Evolutionary conservation across 2,113 vertebrate species (phyloP).

Genomic region (Eidolon helvum): DNA sequence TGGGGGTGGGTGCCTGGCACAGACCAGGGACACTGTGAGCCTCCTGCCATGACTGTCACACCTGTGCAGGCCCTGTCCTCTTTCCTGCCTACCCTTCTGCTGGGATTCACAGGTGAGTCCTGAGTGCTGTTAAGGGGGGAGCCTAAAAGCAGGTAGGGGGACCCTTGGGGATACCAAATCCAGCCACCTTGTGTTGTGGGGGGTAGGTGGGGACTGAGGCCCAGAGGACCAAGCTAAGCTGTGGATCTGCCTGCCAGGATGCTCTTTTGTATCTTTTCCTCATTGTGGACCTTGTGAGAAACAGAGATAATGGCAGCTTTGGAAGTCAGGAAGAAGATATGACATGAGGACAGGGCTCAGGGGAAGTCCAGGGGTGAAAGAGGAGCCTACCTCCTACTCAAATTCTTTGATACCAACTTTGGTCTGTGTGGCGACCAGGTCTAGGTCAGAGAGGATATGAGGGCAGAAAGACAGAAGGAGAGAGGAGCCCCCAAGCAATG

Average conservation of each 20-base stretch:
- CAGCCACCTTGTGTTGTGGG: not conserved
- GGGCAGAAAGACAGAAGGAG: not conserved
- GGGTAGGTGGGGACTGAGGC: not conserved
- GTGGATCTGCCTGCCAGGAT: not conserved
- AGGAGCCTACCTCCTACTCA: not conserved
- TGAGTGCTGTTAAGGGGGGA: not conserved
- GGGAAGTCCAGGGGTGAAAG: no score
- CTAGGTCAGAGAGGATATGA: not conserved
- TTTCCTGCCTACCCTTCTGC: not conserved
- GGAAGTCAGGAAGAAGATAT: not conserved
- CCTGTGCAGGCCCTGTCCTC: not conserved
- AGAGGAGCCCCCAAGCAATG: fast-evolving
- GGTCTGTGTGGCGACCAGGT: not conserved
- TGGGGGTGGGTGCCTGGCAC: fast-evolving
- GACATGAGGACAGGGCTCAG: no score
- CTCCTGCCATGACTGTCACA: not conserved
- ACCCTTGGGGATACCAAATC: not conserved
- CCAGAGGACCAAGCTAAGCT: no score
- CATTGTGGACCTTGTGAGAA: not conserved
- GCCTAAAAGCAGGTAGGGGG: not conserved
- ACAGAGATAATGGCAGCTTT: not conserved
- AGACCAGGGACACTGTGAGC: not conserved
- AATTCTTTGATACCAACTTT: not conserved
- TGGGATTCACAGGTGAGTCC: constrained; percentile 48
- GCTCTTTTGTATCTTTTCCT: not conserved